Base-by-base conservation (phyloP, 2,888 invertebrate species). In the Ptychoptera contaminata region DNA sequence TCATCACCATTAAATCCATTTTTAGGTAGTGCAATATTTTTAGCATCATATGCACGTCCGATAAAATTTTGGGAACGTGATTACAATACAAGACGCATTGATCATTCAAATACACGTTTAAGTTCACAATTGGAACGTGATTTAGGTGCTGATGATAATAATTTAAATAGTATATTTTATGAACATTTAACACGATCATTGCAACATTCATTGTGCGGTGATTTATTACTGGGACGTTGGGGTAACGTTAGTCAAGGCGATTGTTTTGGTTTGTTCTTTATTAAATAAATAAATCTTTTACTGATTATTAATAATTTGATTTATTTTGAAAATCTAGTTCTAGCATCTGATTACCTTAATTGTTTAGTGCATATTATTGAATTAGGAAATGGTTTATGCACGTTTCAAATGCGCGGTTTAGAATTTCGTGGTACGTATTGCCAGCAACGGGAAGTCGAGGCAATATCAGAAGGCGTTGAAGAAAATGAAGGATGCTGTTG, bases 61-160 rank as follows among this genome's bases (percentile, higher is more conserved):
- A 82, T 98, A 2, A 98, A 98, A 67, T 99, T 99, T 65, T 98
- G 98, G 98, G 97, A 98, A 64, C 75, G 93, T 37, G 96, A 98
- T 62, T 96, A 97, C 65, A 97, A 96, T 61, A 98, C 97, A 1
- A 82, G 93, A 48, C 72, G 97, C 51, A 92, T 96, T 3, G 97
- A 98, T 61, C 93, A 96, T 65, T 93, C 93, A 43, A 98, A 97
- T 62, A 96, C 96, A 1, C 74, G 96, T 15, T 74, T 98, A 31
- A 87, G 91, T 0, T 88, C 92, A 14, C 97, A 98, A 60, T 67
- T 98, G 40, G 97, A 98, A 52, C 74, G 94, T 40, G 94, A 94
- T 63, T 72, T 93, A 38, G 81, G 93, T 49, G 74, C 86, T 54
- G 96, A 96, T 60, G 97, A 98, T 63, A 96, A 96, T 65, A 98